Conservation (phyloP, 2,113 vertebrate genomes). For the Agelaius phoeniceus region DNA sequence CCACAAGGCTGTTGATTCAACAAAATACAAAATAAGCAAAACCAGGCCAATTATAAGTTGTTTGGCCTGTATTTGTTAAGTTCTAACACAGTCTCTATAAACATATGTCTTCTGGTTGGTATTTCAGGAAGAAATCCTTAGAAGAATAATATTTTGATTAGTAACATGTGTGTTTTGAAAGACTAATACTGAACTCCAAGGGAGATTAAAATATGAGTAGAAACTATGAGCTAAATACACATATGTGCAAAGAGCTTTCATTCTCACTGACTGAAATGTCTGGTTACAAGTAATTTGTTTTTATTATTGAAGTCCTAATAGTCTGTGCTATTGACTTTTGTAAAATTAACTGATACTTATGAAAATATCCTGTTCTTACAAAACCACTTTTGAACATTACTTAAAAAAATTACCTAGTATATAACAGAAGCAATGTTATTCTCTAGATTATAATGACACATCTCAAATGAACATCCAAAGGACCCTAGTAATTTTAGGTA, state of each 20-base stretch:
- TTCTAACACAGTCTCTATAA: slow-evolving; percentile 4
- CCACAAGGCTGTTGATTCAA: neutral
- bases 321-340: neutral
- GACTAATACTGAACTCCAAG: slow-evolving; percentile 33
- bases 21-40: slow-evolving; percentile 3
- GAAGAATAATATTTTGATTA: slow-evolving; percentile 59
- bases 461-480: neutral
- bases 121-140: slow-evolving; percentile 27
- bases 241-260: neutral
- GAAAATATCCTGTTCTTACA: neutral
- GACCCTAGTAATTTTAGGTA: neutral
- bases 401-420: neutral
- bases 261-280: neutral
- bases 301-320: neutral
- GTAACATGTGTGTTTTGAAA: slow-evolving; percentile 52
- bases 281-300: neutral
- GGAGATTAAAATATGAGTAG: slow-evolving; percentile 29
- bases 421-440: neutral
- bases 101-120: slow-evolving; percentile 20
- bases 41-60: neutral
- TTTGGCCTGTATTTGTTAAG: slow-evolving; percentile 9
- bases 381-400: neutral
- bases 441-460: neutral
- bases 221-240: slow-evolving; percentile 31
- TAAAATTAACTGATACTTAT: neutral